A percentile compares a stretch with the other conserved stretches of the same genome.
Evolutionary conservation across 2,113 vertebrate genomes (phyloP).

Genomic region (Ursus arctos): DNA sequence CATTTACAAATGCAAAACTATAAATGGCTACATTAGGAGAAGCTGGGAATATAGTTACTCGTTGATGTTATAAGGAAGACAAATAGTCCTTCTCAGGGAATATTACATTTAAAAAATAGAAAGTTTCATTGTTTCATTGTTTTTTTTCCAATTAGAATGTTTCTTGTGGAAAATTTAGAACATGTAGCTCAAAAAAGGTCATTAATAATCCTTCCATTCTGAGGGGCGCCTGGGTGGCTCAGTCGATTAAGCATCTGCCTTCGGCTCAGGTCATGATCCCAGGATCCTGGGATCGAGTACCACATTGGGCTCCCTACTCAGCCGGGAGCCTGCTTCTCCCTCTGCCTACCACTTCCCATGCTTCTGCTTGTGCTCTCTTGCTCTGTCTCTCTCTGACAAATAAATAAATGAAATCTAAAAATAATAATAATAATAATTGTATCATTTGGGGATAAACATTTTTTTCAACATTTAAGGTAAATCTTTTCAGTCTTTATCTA

Average conservation of each 20-base stretch:
- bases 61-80: slow-evolving; percentile 1
- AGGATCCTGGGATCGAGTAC: no score
- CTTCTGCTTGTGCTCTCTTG: no score
- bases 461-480: neutral
- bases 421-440: neutral
- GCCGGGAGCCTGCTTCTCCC: no score
- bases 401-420: no score
- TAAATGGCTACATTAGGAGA: slow-evolving; percentile 8
- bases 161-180: slow-evolving; percentile 21
- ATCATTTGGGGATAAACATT: neutral
- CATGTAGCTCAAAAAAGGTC: neutral
- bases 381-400: no score
- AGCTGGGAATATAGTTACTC: neutral
- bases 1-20: slow-evolving; percentile 28
- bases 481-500: neutral
- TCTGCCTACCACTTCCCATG: no score
- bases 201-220: neutral
- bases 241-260: no score
- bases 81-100: neutral
- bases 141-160: neutral
- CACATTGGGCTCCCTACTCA: no score
- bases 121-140: neutral
- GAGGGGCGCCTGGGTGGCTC: no score
- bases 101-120: slow-evolving; percentile 31
- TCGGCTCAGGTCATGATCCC: no score